Conservation (phyloP, 1,140 invertebrate species). For the Trichonephila inaurata region DNA sequence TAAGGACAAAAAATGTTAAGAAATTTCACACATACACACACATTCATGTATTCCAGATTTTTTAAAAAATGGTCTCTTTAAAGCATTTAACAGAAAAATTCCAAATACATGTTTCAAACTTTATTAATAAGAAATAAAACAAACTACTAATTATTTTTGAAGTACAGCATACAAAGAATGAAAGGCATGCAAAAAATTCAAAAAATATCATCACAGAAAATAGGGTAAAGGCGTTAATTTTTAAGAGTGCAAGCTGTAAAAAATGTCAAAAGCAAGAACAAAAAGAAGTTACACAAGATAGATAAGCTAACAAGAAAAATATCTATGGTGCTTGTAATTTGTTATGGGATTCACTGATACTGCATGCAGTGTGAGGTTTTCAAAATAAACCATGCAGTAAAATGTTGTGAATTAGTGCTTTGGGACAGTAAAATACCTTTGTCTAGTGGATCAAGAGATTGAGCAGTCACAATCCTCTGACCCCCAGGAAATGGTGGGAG, state of each 20-base stretch:
- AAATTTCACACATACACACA: not conserved
- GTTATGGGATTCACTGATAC: constrained; percentile 47
- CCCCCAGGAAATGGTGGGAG: constrained; percentile 76
- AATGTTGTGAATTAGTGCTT: constrained; percentile 76
- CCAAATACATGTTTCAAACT: not conserved
- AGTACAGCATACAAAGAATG: not conserved
- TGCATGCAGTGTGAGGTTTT: constrained; percentile 61
- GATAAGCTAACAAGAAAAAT: constrained; percentile 22
- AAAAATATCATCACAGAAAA: not conserved
- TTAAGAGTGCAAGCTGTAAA: not conserved
- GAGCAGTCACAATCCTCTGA: constrained; percentile 77
- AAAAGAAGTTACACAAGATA: not conserved
- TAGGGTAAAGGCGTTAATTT: not conserved
- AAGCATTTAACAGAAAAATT: not conserved
- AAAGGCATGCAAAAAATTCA: not conserved
- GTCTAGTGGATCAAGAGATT: constrained; percentile 79
- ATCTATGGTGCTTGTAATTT: constrained; percentile 1
- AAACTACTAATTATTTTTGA: not conserved
- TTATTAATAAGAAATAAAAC: not conserved
- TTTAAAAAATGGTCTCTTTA: no score
- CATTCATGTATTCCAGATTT: not conserved
- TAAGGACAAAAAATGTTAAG: not conserved
- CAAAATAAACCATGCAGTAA: constrained; percentile 68
- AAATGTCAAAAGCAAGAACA: constrained; percentile 4
- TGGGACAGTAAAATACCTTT: constrained; percentile 79